Percentiles rank a stretch among this genome's conserved stretches.
Conservation (phyloP, 2,113 vertebrate species). For the Archilochus colubris region DNA sequence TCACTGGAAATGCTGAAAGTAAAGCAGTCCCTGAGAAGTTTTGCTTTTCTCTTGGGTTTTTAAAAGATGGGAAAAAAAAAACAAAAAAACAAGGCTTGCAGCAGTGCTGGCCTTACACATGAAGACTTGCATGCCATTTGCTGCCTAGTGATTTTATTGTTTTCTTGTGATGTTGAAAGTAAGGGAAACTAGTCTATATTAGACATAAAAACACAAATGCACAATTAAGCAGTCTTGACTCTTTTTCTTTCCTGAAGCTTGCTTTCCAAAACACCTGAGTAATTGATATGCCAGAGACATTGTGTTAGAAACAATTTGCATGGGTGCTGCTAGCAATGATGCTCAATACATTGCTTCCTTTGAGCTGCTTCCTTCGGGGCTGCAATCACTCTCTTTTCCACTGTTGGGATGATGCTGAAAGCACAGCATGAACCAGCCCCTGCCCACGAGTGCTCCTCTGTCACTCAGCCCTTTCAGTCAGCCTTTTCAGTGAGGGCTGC, state of each 20-base stretch:
- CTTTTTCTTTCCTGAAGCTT: slow-evolving; percentile 10
- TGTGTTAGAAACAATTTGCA: slow-evolving; percentile 63
- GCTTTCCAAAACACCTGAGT: slow-evolving; percentile 57
- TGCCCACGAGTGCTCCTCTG: accelerated
- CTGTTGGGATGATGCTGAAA: slow-evolving; percentile 17
- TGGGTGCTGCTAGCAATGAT: slow-evolving; percentile 42
- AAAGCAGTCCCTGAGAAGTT: slow-evolving; percentile 45
- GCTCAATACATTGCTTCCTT: slow-evolving; percentile 50
- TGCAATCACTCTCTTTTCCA: slow-evolving; percentile 49
- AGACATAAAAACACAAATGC: neutral
- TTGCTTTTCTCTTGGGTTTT: slow-evolving; percentile 8
- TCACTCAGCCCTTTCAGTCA: neutral
- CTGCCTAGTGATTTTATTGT: neutral
- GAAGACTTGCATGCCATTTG: neutral
- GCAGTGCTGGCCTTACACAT: neutral
- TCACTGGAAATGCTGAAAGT: neutral
- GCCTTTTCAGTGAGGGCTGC: neutral
- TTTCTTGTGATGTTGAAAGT: slow-evolving; percentile 1
- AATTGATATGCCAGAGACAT: slow-evolving; percentile 49
- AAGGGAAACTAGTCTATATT: slow-evolving; percentile 18
- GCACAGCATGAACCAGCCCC: neutral
- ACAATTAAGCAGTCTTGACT: slow-evolving; percentile 36
- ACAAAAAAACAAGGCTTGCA: neutral
- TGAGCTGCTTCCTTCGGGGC: slow-evolving; percentile 55
- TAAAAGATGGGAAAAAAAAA: neutral